These are phyloP conservation scores for Cichlasoma orientale DNA, from an alignment of 2,797 vertebrate genomes.

Conservation along the genomic window DNA sequence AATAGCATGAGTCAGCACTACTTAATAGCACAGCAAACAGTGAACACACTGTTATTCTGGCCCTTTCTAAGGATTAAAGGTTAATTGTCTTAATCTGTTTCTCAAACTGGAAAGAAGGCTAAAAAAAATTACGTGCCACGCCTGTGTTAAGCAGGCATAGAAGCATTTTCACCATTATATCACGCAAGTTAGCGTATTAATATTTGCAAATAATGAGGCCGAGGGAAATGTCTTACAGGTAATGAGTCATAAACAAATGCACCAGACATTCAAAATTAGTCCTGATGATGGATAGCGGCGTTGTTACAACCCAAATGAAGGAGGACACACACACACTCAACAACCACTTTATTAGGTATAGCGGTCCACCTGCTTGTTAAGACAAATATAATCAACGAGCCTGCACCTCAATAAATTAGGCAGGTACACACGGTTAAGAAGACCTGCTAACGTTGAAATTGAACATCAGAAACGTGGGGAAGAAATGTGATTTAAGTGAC, in stretches of 20 bases:
- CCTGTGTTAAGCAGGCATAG: neutral
- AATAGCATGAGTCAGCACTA: conserved; percentile 48
- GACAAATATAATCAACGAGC: neutral
- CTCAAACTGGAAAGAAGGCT: neutral
- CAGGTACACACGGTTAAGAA: neutral
- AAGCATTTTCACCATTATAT: neutral
- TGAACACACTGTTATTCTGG: conserved; percentile 12
- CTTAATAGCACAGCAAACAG: conserved; percentile 21
- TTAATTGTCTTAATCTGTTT: neutral
- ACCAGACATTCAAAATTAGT: neutral
- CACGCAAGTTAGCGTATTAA: neutral
- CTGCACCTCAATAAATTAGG: neutral
- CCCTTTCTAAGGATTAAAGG: conserved; percentile 1
- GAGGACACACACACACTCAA: neutral
- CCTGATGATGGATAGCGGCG: neutral
- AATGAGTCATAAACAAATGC: neutral
- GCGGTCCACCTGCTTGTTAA: neutral
- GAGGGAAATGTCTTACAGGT: neutral
- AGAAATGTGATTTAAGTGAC: neutral
- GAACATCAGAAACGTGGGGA: neutral
- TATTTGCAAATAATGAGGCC: neutral
- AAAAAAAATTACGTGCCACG: neutral
- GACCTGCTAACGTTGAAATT: too few relatives aligned
- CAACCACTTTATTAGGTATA: neutral
- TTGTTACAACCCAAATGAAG: neutral